phyloP scores from a whole-genome alignment of 2,797 vertebrate species.

The Hephaestus fuliginosus region DNA sequence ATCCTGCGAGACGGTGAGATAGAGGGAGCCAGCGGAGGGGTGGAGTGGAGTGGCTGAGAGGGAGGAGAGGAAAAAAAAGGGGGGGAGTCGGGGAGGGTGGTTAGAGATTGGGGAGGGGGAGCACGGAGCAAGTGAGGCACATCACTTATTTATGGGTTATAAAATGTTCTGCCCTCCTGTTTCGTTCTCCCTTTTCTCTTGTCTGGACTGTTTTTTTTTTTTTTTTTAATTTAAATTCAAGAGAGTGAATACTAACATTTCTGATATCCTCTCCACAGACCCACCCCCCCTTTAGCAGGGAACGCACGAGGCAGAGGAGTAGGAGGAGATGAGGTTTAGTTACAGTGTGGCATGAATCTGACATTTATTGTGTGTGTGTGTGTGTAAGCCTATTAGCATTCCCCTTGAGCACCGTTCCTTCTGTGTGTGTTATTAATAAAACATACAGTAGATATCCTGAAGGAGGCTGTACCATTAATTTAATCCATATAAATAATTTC shows the following conservation, averaged over 20 bases:
- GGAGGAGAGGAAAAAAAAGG: slow-evolving; percentile 37
- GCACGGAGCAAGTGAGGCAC: slow-evolving; percentile 55
- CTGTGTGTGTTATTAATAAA: slow-evolving; percentile 75
- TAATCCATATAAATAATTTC: slow-evolving; percentile 51
- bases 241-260: slow-evolving; percentile 20
- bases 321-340: slow-evolving; percentile 65
- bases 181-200: slow-evolving; percentile 16
- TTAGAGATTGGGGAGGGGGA: slow-evolving; percentile 12
- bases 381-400: slow-evolving; percentile 73
- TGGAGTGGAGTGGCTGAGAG: slow-evolving; percentile 49
- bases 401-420: slow-evolving; percentile 67
- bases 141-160: slow-evolving; percentile 83
- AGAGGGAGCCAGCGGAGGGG: slow-evolving; percentile 52
- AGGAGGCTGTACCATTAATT: slow-evolving; percentile 57
- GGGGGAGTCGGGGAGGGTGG: slow-evolving; percentile 26
- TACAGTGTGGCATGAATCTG: slow-evolving; percentile 63
- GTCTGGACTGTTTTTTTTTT: slow-evolving; percentile 4
- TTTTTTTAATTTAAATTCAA: slow-evolving; percentile 31
- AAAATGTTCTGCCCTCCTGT: slow-evolving; percentile 58
- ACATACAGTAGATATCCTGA: slow-evolving; percentile 64
- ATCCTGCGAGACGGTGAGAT: slow-evolving; percentile 54
- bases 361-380: slow-evolving; percentile 55
- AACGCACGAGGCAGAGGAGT: slow-evolving; percentile 32
- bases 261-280: slow-evolving; percentile 10
- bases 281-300: slow-evolving; percentile 6